Evolutionary conservation across 2,888 invertebrate genomes (phyloP).

Genomic region (Noctua comes): DNA sequence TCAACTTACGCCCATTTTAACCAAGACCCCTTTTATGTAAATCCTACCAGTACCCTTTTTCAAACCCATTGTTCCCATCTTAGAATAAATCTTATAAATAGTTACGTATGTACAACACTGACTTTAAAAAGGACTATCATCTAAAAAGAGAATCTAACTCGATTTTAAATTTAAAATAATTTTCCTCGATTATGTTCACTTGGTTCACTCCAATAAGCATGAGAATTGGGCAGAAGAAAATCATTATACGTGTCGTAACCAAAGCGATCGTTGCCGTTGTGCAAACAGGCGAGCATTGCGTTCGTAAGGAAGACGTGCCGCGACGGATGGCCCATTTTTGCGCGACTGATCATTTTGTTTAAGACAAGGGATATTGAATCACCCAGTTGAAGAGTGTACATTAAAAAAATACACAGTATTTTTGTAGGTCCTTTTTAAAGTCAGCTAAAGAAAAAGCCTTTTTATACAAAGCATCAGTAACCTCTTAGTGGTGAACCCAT

Average conservation of each 20-base stretch:
- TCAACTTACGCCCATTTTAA: not conserved
- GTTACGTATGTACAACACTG: slow-evolving; percentile 28
- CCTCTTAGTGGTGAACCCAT: slow-evolving; percentile 76
- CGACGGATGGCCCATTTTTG: not conserved
- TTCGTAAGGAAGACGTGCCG: not conserved
- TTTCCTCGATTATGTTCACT: not conserved
- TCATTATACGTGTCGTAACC: not conserved
- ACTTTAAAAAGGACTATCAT: slow-evolving; percentile 18
- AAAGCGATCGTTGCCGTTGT: not conserved
- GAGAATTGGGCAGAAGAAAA: not conserved
- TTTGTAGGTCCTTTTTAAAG: slow-evolving; percentile 21
- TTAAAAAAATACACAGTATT: not conserved
- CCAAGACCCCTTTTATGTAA: not conserved
- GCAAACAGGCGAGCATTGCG: not conserved
- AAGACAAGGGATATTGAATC: not conserved
- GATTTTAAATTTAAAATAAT: not conserved
- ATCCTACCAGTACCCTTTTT: not conserved
- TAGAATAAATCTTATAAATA: slow-evolving; percentile 3
- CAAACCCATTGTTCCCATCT: not conserved
- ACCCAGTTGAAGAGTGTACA: not conserved
- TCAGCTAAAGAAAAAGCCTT: slow-evolving; percentile 32
- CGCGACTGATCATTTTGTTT: too few relatives aligned
- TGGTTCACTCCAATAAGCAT: not conserved
- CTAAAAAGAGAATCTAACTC: not conserved
- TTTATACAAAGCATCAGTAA: slow-evolving; percentile 71